Conservation (phyloP, 2,113 vertebrate species). For the Tor tambroides region DNA sequence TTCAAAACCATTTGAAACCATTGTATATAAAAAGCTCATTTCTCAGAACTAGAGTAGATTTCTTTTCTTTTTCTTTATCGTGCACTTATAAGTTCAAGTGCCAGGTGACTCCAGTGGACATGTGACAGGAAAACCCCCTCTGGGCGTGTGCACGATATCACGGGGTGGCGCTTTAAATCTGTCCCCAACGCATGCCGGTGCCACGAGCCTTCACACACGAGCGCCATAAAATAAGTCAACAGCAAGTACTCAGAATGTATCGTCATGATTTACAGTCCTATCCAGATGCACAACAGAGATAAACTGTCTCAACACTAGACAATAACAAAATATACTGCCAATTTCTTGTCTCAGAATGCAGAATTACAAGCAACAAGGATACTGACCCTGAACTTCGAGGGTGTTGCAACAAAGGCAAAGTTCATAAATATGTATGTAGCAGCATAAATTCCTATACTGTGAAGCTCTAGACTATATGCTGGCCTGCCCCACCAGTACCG, state of each 20-base stretch:
- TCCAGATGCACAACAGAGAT: conserved; percentile 64
- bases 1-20: too few relatives aligned
- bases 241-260: conserved; percentile 69
- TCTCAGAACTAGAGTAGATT: too few relatives aligned
- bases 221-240: conserved; percentile 63
- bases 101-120: background rate
- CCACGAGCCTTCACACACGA: conserved; percentile 62
- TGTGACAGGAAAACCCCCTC: conserved; percentile 27
- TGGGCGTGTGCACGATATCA: conserved; percentile 21
- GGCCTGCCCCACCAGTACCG: conserved; percentile 36
- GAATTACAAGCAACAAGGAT: background rate
- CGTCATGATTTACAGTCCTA: conserved; percentile 66
- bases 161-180: conserved; percentile 45
- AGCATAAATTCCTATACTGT: background rate
- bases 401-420: conserved; percentile 3
- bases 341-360: conserved; percentile 5
- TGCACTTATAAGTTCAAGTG: background rate
- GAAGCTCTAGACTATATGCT: conserved; percentile 63
- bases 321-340: conserved; percentile 38
- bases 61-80: background rate
- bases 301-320: conserved; percentile 47
- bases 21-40: too few relatives aligned
- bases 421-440: background rate
- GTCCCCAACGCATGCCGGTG: conserved; percentile 9
- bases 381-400: conserved; percentile 16